These are phyloP conservation scores for Phalacrocorax pelagicus DNA, from an alignment of 2,113 vertebrate species.

Conservation along the genomic window DNA sequence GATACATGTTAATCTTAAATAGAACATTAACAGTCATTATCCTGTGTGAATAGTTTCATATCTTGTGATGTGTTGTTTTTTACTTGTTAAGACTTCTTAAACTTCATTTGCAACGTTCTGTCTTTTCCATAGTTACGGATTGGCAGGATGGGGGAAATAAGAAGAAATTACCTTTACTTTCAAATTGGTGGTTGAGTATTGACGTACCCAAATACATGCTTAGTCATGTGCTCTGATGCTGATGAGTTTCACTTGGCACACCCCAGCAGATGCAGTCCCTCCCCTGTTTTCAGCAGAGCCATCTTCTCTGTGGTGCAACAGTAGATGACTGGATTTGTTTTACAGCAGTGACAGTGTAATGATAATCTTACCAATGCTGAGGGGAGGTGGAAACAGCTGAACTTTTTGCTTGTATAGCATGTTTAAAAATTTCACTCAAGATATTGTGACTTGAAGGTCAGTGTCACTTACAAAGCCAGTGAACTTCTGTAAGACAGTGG, in stretches of 20 bases:
- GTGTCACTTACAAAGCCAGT: background rate
- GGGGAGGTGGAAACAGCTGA: background rate
- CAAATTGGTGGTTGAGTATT: background rate
- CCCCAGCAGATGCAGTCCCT: background rate
- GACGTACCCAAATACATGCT: background rate
- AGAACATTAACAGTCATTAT: background rate
- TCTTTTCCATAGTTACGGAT: accelerated
- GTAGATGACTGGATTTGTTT: constrained; percentile 5
- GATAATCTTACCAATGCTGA: background rate
- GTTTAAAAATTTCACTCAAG: background rate
- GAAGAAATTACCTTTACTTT: background rate
- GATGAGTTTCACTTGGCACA: constrained; percentile 24
- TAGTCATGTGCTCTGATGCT: constrained; percentile 21
- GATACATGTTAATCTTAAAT: background rate
- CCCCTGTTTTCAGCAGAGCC: background rate
- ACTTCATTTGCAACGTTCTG: background rate
- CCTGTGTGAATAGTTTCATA: background rate
- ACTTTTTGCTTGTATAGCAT: background rate
- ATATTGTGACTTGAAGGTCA: background rate
- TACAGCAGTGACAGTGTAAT: background rate
- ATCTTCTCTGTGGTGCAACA: background rate
- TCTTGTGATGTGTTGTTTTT: background rate
- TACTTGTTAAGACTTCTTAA: background rate
- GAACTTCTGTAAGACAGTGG: background rate
- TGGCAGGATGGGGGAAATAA: background rate